These are phyloP conservation scores for Frankliniella fusca DNA, from an alignment of 2,888 invertebrate genomes.

Conservation along the genomic window DNA sequence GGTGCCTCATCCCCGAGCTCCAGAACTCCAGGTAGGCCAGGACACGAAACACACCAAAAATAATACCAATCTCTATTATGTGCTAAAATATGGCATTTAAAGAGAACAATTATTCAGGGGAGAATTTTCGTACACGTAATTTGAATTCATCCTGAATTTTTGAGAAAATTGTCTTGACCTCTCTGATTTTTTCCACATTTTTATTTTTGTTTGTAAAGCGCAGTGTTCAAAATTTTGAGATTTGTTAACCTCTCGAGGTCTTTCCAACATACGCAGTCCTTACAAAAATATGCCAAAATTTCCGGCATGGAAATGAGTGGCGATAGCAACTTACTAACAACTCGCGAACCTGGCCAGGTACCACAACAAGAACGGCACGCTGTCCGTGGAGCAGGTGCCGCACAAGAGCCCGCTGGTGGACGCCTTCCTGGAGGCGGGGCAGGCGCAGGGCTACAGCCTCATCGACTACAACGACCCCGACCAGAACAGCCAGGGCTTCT, in stretches of 20 bases:
- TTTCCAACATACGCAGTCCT: background rate
- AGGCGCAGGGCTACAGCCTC: slow-evolving; percentile 55
- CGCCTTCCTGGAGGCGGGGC: slow-evolving; percentile 62
- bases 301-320: background rate
- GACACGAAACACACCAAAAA: no score
- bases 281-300: no score
- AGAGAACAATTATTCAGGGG: slow-evolving; percentile 51
- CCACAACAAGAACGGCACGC: slow-evolving; percentile 63
- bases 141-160: no score
- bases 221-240: no score
- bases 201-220: no score
- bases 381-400: slow-evolving; percentile 64
- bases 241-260: no score
- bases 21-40: slow-evolving; percentile 34
- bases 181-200: no score
- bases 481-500: slow-evolving; percentile 39
- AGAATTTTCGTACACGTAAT: no score
- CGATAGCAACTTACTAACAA: background rate
- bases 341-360: slow-evolving; percentile 44
- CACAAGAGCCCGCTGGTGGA: slow-evolving; percentile 60
- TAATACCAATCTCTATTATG: no score
- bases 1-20: slow-evolving; percentile 39
- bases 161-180: no score
- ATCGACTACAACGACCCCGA: slow-evolving; percentile 52
- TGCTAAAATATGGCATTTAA: background rate